These are phyloP conservation scores for Streblospio benedicti DNA, from an alignment of 1,140 invertebrate genomes.

Conservation along the genomic window DNA sequence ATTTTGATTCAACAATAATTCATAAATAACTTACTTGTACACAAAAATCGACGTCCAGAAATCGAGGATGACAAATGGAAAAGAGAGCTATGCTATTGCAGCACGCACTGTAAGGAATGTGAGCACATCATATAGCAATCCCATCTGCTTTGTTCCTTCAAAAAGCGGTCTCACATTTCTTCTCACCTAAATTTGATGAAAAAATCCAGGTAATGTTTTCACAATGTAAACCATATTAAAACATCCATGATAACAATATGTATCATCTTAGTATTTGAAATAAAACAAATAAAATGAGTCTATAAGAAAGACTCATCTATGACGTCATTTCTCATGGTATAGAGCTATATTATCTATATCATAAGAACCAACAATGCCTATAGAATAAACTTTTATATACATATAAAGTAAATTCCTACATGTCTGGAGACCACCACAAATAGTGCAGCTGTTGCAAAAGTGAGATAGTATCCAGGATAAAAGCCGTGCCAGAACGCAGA, in stretches of 20 bases:
- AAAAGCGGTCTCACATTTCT: conserved; percentile 68
- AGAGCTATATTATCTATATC: not conserved
- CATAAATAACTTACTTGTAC: conserved; percentile 55
- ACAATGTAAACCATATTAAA: conserved; percentile 9
- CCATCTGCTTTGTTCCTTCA: conserved; percentile 47
- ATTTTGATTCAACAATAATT: not conserved
- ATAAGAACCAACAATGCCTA: not conserved
- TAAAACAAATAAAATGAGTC: not conserved
- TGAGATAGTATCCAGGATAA: conserved; percentile 93
- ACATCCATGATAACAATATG: not conserved
- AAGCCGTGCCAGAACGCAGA: conserved; percentile 95
- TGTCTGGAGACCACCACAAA: conserved; percentile 74
- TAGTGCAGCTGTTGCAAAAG: conserved; percentile 78
- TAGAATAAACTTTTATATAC: not conserved
- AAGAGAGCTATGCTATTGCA: conserved; percentile 73
- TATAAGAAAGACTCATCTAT: conserved; percentile 14
- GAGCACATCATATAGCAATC: conserved; percentile 30
- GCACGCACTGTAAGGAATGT: conserved; percentile 66
- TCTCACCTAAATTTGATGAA: conserved; percentile 54
- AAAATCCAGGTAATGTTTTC: not conserved
- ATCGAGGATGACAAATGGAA: conserved; percentile 81
- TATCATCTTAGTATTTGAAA: conserved; percentile 9
- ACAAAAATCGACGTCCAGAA: conserved; percentile 59
- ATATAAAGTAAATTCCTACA: conserved; percentile 49
- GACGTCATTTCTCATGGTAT: not conserved